Base-by-base conservation (phyloP, 2,113 vertebrate species). In the Mobula birostris region DNA sequence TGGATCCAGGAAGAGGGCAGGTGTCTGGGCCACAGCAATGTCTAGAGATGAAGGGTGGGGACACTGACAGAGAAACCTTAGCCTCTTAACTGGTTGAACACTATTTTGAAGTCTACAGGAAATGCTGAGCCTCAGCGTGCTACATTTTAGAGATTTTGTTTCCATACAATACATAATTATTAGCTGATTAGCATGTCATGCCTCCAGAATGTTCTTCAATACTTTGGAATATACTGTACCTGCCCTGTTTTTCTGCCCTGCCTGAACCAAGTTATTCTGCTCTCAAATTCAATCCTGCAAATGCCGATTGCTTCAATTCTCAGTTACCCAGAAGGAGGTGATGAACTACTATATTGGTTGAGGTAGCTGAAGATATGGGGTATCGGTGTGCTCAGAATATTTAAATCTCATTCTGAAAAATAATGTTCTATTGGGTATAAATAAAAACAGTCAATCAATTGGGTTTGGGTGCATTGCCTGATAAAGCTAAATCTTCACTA, bases 151-250 rank as follows among this genome's bases (percentile, higher is more conserved):
- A 63, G 24, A 48, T 78, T 80, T 94, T 88, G 48, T 7, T 80
- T 5, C 77, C 94, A 85, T 32, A 79, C 48, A 70, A 58, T 29
- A n/a, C 88, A 66, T 11, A 61, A 32, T 74, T 68, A 12, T n/a
- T 15, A 8, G 7, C 1, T 70, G 21, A 40, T 32, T 58, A 32
- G 76, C 2, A 40, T 15, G 2, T 17, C 7, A 5, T 21, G 14
- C 21, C 19, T 88, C 83, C 83, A 88, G 72, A 8, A 98, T 98
- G 97, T 98, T 97, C 94, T 97, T 96, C 88, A 96, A 97, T 14
- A 95, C 96, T 36, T 94, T 96, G 11, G 95, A 96, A 77, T 96
- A 97, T 92, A 97, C 97, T 96, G 97, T 92, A 97, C 97, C 90
- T 97, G 97, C 92, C 96, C 96, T 0, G 96, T 96, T 0, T 97